phyloP scores from a whole-genome alignment of 1,140 invertebrate species.

The Oryzaephilus surinamensis region DNA sequence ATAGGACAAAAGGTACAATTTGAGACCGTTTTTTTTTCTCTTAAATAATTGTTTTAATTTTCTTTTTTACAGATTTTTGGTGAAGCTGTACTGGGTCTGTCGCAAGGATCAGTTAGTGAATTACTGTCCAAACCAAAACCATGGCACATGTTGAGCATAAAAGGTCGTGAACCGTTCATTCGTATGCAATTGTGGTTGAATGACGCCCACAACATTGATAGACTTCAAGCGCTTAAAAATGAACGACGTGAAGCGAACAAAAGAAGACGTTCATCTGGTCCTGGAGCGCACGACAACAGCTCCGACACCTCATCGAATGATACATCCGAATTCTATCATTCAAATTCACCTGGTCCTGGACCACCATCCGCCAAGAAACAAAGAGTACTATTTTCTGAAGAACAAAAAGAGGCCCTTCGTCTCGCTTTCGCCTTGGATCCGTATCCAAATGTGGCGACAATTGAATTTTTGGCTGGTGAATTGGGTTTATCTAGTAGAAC shows the following conservation, averaged over 20 bases:
- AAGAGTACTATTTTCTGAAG: conserved; percentile 91
- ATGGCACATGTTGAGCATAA: conserved; percentile 98
- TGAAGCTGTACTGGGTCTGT: conserved; percentile 89
- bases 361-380: conserved; percentile 79
- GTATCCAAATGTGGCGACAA: conserved; percentile 90
- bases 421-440: conserved; percentile 91
- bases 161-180: conserved; percentile 95
- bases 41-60: not conserved
- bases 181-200: conserved; percentile 96
- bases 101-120: conserved; percentile 95
- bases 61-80: conserved; percentile 69
- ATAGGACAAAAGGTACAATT: conserved; percentile 83
- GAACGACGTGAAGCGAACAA: conserved; percentile 84
- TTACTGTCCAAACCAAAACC: conserved; percentile 95
- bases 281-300: conserved; percentile 69
- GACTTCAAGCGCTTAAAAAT: conserved; percentile 75
- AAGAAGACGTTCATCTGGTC: conserved; percentile 64
- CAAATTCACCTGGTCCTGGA: conserved; percentile 65
- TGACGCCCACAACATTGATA: conserved; percentile 87
- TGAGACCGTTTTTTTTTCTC: conserved; percentile 2
- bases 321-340: conserved; percentile 80
- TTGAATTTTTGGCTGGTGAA: conserved; percentile 88
- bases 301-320: conserved; percentile 80
- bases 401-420: conserved; percentile 93
- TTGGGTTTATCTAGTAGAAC: conserved; percentile 87